Conservation (phyloP, 2,113 vertebrate genomes). For the Felis chaus region DNA sequence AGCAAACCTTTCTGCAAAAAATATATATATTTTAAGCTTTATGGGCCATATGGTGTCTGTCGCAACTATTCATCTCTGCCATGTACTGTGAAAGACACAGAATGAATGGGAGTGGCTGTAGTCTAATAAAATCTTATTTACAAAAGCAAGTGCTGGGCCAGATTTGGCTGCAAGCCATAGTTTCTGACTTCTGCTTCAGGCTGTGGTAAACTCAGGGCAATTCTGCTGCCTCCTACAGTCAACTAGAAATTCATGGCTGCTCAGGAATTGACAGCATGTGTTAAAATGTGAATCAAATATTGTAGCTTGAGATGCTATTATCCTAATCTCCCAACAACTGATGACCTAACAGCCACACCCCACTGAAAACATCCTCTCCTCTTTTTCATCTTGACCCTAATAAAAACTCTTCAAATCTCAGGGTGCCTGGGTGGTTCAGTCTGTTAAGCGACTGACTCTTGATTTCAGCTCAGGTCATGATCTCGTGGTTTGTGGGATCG, state of each 20-base stretch:
- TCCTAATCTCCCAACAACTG: neutral
- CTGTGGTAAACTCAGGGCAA: neutral
- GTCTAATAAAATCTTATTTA: neutral
- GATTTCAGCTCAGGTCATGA: too few relatives aligned
- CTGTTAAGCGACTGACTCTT: too few relatives aligned
- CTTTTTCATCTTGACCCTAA: neutral
- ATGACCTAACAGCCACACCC: neutral
- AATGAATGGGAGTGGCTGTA: neutral
- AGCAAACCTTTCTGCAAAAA: neutral
- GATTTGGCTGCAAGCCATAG: neutral
- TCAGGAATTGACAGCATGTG: neutral
- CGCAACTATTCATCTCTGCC: neutral
- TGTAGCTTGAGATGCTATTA: neutral
- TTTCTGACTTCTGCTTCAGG: neutral
- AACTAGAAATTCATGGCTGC: neutral
- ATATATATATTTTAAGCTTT: neutral
- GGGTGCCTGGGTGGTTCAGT: too few relatives aligned
- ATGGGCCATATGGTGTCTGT: neutral
- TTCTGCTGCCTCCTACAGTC: neutral
- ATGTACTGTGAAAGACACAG: neutral
- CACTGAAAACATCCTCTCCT: neutral
- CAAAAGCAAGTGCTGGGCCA: neutral
- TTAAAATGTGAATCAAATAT: neutral
- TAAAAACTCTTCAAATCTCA: neutral
- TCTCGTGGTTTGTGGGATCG: too few relatives aligned